Base-by-base conservation (phyloP, 2,797 vertebrate genomes). In the Rhinogobio ventralis region DNA sequence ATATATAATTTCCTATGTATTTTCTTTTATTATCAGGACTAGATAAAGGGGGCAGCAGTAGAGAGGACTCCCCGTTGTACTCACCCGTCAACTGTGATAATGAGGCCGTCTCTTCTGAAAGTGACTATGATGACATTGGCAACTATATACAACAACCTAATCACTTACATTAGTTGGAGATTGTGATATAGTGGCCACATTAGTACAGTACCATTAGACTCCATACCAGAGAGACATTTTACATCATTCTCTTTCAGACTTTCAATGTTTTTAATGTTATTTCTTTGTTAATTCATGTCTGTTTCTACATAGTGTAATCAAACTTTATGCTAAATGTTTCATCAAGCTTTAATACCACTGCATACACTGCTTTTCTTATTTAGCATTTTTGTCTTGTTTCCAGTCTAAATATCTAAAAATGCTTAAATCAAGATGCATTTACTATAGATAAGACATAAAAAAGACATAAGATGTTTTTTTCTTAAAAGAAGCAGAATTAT, bases 41-140 rank as follows among this genome's bases (percentile, higher is more conserved):
- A 14, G 19, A 5, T 28, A 76, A 36, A 23, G 75, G 53, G 9
- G 64, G 60, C 8, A 81, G 62, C 42, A 64, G 33, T 60, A 89
- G 83, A 57, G 90, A 91, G 0, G 91, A 90, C 0, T 84, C 49
- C 7, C 87, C 86, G 0, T 17, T 94, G 39, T 93, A 93, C 87
- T 92, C 90, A 1, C 91, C 92, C 0, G 92, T 94, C 76, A 93
- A 90, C 72, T 90, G 90, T 1, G 91, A 93, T 13, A 62, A 62
- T 45, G 39, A 83, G 2, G 0, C 57, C 2, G 74, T 83, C 7
- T 83, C 87, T 62, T 74, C 88, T 74, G 89, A 91, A 33, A 87
- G 91, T 4, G 93, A 93, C 75, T 93, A 93, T 25, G 93, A 93
- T 23, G 91, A 93, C n/a, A n/a, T 93, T 4, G 87, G 11, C 55